Evolutionary conservation across 2,113 vertebrate genomes (phyloP).

Genomic region (Nyctibius bracteatus): DNA sequence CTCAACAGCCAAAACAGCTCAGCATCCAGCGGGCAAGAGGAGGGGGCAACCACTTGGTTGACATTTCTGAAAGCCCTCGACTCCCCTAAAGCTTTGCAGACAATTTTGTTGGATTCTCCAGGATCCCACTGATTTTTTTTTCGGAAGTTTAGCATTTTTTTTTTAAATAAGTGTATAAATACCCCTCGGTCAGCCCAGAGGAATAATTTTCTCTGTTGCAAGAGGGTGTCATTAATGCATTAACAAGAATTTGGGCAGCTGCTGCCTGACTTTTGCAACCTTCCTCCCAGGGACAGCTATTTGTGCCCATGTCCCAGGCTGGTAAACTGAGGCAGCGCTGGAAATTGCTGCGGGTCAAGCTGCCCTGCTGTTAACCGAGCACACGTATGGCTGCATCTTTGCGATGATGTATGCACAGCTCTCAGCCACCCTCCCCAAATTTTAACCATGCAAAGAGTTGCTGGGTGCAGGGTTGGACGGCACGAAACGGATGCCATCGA

Average conservation of each 20-base stretch:
- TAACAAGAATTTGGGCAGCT: neutral
- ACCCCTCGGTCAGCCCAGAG: neutral
- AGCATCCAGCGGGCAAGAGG: neutral
- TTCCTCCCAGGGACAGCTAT: neutral
- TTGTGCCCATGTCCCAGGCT: neutral
- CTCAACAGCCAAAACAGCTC: neutral
- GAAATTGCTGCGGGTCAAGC: neutral
- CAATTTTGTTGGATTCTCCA: neutral
- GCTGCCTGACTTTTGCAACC: neutral
- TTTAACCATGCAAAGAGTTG: rapidly evolving
- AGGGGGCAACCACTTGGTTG: neutral
- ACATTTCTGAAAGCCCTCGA: neutral
- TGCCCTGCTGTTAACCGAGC: neutral
- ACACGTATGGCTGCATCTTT: neutral
- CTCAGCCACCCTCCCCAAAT: neutral
- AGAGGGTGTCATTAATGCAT: rapidly evolving
- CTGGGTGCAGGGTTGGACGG: neutral
- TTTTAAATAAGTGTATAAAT: neutral
- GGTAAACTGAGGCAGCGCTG: neutral
- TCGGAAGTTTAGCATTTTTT: neutral
- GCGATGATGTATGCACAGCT: rapidly evolving
- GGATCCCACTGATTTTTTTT: neutral
- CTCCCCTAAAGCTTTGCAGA: neutral
- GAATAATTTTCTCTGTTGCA: neutral
- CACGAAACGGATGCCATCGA: rapidly evolving